Percentiles rank a stretch among this genome's conserved stretches.
Conservation (phyloP, 2,113 vertebrate species). For the zebrafish (Danio rerio) region DNA sequence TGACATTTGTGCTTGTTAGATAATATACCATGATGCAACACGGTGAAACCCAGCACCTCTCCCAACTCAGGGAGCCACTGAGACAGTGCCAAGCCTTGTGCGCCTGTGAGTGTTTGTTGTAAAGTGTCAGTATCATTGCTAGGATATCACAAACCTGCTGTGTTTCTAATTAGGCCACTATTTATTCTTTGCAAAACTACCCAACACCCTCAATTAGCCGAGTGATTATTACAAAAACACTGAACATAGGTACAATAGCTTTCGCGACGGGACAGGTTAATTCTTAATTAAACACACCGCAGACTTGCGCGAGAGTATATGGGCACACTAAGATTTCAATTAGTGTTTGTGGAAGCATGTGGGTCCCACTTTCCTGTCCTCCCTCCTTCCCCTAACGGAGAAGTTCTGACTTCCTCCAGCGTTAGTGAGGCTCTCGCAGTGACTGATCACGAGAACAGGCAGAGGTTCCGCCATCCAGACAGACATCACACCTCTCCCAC, state of each 20-base stretch:
- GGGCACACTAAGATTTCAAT: conserved; percentile 52
- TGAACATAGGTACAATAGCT: conserved; percentile 41
- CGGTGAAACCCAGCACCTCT: conserved; percentile 71
- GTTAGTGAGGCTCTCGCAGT: conserved; percentile 65
- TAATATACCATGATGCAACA: conserved; percentile 79
- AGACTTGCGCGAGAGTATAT: conserved; percentile 26
- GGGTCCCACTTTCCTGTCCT: conserved; percentile 27
- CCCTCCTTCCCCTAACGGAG: conserved; percentile 49
- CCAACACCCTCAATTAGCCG: conserved; percentile 62
- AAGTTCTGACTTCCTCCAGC: conserved; percentile 67
- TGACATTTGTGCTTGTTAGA: conserved; percentile 77
- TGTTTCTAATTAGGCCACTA: conserved; percentile 77
- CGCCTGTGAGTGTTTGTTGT: conserved; percentile 49
- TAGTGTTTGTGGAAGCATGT: conserved; percentile 48
- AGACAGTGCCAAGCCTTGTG: conserved; percentile 64
- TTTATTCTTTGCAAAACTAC: conserved; percentile 66
- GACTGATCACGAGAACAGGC: conserved; percentile 69
- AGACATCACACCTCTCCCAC: conserved; percentile 75
- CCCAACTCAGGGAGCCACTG: conserved; percentile 63
- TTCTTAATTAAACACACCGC: conserved; percentile 68
- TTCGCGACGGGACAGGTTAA: conserved; percentile 46
- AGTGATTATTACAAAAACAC: conserved; percentile 31
- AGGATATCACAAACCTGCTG: conserved; percentile 68
- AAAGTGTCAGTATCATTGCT: conserved; percentile 48
- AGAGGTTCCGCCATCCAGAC: conserved; percentile 70